Conservation (phyloP, 2,797 vertebrate species). For the Catamblyrhynchus diadema region DNA sequence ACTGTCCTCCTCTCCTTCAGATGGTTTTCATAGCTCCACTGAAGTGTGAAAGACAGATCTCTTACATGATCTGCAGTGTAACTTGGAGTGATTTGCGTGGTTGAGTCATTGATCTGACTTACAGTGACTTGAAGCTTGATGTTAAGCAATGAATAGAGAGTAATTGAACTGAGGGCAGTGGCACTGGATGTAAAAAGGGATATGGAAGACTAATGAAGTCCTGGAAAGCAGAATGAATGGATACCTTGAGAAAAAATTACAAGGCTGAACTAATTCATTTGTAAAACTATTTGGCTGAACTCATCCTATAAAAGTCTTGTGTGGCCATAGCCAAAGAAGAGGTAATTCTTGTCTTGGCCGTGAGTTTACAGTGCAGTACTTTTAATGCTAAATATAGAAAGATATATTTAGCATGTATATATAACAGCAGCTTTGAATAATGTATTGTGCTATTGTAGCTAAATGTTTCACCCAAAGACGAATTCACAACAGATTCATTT, state of each 20-base stretch:
- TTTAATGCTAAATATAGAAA: not conserved
- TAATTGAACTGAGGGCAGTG: not conserved
- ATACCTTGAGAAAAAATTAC: not conserved
- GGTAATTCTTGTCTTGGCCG: not conserved
- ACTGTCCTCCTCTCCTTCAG: not conserved
- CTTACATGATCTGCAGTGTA: not conserved
- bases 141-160: not conserved
- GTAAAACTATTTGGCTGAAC: not conserved
- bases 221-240: not conserved
- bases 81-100: not conserved
- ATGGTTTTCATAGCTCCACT: not conserved
- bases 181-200: not conserved
- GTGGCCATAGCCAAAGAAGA: not conserved
- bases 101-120: not conserved
- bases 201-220: not conserved
- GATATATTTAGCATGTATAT: not conserved
- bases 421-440: not conserved
- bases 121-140: not conserved
- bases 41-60: not conserved
- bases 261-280: not conserved
- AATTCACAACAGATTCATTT: not conserved
- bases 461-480: not conserved
- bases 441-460: not conserved
- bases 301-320: not conserved
- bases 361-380: not conserved